Conservation (phyloP, 1,140 invertebrate species). For the Lamellibrachia luymesi region DNA sequence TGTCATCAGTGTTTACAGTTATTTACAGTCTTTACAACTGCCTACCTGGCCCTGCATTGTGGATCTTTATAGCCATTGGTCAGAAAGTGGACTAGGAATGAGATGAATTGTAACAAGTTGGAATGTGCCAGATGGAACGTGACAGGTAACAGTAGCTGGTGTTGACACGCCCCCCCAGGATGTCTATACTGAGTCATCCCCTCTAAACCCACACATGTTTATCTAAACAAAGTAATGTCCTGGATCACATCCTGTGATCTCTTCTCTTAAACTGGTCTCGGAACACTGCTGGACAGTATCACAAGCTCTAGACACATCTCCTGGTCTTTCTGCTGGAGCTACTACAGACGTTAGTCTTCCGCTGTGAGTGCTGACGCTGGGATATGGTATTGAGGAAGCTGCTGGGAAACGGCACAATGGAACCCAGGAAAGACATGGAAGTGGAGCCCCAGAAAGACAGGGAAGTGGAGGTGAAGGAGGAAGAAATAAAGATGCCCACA, state of each 20-base stretch:
- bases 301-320: too few species aligned
- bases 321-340: too few species aligned
- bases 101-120: background rate
- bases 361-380: background rate
- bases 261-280: too few species aligned
- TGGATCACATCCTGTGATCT: background rate
- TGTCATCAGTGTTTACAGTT: too few species aligned
- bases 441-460: background rate
- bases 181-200: background rate
- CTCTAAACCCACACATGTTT: background rate
- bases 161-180: too few species aligned
- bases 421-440: background rate
- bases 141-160: background rate
- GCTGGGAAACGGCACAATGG: background rate
- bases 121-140: background rate
- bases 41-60: too few species aligned
- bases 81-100: background rate
- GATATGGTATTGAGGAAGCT: background rate
- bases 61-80: too few species aligned
- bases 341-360: too few species aligned
- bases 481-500: constrained; percentile 9
- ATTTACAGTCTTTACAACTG: too few species aligned
- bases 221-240: background rate
- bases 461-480: background rate
- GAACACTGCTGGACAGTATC: background rate